A percentile compares a stretch with the other conserved stretches of the same genome.
Evolutionary conservation across 2,797 vertebrate genomes (phyloP).

Genomic region (Pseudomugil tenellus): DNA sequence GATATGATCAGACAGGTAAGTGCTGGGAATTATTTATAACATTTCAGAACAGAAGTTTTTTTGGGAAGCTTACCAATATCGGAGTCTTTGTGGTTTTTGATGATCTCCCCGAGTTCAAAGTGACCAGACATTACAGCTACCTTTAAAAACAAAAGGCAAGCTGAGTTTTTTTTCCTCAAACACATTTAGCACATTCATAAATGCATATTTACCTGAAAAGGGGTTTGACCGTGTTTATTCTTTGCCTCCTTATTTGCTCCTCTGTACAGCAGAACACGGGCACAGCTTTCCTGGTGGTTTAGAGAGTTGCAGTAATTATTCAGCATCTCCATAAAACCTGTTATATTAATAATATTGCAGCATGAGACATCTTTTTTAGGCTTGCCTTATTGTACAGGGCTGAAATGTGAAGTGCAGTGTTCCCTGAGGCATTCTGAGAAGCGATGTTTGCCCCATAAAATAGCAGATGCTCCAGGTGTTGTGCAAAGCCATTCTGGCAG

Average conservation of each 20-base stretch:
- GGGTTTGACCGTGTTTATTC: slow-evolving; percentile 91
- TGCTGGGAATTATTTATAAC: slow-evolving; percentile 2
- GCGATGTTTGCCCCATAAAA: slow-evolving; percentile 92
- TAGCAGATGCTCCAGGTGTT: slow-evolving; percentile 93
- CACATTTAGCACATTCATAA: neutral
- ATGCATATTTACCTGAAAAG: slow-evolving; percentile 86
- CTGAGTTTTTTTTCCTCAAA: neutral
- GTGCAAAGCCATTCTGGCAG: slow-evolving; percentile 91
- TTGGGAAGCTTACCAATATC: slow-evolving; percentile 85
- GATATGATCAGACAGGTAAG: slow-evolving; percentile 17
- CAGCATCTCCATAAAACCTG: slow-evolving; percentile 21
- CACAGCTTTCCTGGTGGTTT: slow-evolving; percentile 87
- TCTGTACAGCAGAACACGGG: slow-evolving; percentile 90
- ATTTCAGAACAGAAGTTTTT: neutral
- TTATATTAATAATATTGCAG: slow-evolving; percentile 27
- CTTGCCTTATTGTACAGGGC: slow-evolving; percentile 93
- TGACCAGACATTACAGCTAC: slow-evolving; percentile 91
- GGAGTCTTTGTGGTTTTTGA: slow-evolving; percentile 90
- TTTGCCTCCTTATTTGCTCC: slow-evolving; percentile 91
- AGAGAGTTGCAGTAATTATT: slow-evolving; percentile 33
- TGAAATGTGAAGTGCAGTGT: slow-evolving; percentile 91
- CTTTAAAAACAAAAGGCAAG: slow-evolving; percentile 69
- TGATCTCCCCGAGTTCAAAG: slow-evolving; percentile 93
- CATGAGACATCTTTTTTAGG: slow-evolving; percentile 26
- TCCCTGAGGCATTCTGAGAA: slow-evolving; percentile 92